Conservation (phyloP, 2,888 invertebrate genomes). For the Eupeodes luniger region DNA sequence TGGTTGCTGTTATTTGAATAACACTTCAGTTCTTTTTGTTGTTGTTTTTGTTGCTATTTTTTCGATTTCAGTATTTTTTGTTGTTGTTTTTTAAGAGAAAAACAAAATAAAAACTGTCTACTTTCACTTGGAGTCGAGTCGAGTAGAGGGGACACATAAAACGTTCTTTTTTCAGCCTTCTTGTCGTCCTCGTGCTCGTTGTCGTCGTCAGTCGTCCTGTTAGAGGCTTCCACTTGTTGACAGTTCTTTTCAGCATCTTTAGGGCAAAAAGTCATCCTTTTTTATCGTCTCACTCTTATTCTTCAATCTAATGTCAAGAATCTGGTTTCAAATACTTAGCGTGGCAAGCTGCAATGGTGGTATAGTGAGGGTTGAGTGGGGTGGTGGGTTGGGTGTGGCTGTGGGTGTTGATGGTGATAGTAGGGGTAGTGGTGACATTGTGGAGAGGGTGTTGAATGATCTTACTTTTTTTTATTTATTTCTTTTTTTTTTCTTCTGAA, state of each 20-base stretch:
- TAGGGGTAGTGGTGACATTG: not conserved
- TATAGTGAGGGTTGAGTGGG: not conserved
- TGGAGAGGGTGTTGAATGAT: conserved; percentile 22
- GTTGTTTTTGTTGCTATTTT: not conserved
- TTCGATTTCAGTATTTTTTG: not conserved
- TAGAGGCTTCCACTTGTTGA: conserved; percentile 67
- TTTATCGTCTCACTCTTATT: conserved; percentile 39
- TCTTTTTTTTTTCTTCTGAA: conserved; percentile 18
- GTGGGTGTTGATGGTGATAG: not conserved
- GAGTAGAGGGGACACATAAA: conserved; percentile 4
- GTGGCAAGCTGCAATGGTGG: conserved; percentile 12
- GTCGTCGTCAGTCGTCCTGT: conserved; percentile 25
- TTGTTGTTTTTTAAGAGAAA: not conserved
- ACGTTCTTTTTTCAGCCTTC: conserved; percentile 36
- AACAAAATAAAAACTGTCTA: conserved; percentile 24
- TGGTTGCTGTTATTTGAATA: conserved; percentile 68
- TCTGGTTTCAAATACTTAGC: conserved; percentile 46
- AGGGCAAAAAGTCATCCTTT: conserved; percentile 27
- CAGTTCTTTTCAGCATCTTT: conserved; percentile 64
- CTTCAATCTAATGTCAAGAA: conserved; percentile 70
- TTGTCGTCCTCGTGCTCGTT: not conserved
- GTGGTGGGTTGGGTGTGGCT: not conserved
- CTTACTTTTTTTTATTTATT: conserved; percentile 5
- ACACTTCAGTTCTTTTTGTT: conserved; percentile 47
- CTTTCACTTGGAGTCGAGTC: conserved; percentile 14